A percentile compares a stretch with the other conserved stretches of the same genome.
These are phyloP conservation scores for Bombyx huttoni DNA, from an alignment of 2,888 invertebrate genomes.

Conservation along the genomic window DNA sequence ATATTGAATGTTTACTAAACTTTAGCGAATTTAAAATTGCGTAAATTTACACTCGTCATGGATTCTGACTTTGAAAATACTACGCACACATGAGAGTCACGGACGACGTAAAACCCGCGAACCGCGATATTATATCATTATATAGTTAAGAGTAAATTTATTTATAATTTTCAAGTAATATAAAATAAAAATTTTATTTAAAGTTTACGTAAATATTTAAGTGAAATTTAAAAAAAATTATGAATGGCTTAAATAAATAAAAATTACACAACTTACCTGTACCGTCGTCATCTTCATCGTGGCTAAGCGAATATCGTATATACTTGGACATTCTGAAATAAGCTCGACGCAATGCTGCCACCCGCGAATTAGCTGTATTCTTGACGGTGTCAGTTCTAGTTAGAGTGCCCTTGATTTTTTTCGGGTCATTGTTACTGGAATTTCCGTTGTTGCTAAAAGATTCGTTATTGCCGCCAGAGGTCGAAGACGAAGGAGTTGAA, in stretches of 20 bases:
- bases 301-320: neutral
- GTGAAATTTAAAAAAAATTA: no score
- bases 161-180: no score
- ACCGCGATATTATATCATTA: no score
- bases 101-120: no score
- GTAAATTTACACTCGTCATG: no score
- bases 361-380: neutral
- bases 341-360: neutral
- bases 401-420: neutral
- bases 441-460: neutral
- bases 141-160: no score
- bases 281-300: neutral
- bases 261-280: neutral
- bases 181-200: no score
- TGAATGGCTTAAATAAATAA: no score
- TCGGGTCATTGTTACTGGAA: neutral
- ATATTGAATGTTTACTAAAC: no score
- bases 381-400: neutral
- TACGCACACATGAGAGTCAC: no score
- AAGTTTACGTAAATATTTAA: neutral
- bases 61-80: no score
- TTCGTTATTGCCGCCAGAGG: neutral
- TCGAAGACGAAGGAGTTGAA: neutral
- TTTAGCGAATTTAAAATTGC: no score
- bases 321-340: slow-evolving; percentile 4